Evolutionary conservation across 37 sponge, comb jelly and placozoan species (phyloP), one percentile per base, ranked within the genome.

Genomic region (Chondrilla cf. caribensis): DNA sequence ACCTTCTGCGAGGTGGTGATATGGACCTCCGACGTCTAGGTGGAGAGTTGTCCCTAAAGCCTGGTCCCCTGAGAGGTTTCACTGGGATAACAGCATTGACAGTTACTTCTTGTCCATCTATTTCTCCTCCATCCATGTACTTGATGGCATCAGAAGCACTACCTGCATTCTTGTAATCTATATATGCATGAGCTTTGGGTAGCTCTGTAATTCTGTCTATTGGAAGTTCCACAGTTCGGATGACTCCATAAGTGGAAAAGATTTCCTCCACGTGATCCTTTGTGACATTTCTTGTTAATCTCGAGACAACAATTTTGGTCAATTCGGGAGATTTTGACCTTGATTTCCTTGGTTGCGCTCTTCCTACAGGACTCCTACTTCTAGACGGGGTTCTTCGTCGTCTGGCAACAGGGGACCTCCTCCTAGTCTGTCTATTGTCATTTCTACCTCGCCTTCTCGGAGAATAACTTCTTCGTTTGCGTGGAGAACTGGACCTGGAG

Each of bases 191-290:
- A 32, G 93, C 93, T 60, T 90, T 51, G 9, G 91, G 77, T 18
- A 95, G 78, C 19, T 57, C 60, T 43, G 90, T 92, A 9, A 79
- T 41, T 36, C 90, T 65, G 68, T 94, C 95, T 2, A 91, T 28
- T 3, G 96, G 96, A 9, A 95, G 51, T 51, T 95, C 93, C 0
- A 95, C 86, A 0, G 67, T 41, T 47, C 78, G 83, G 14, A 95
- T 42, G 29, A 84, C 83, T 17, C 96, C 96, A 51, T 89, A 95
- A 29, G 83, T 84, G 6, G 81, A 38, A 75, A 95, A 95, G 58
- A 95, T 92, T 59, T 95, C 96, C 14, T 84, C 82, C 32, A 95
- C 60, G 38, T 95, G 96, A 15, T 28, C 83, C 37, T 92, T 92
- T 44, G 82, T 92, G 24, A 92, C 84, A 68, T 95, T 95, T 4